Percentiles rank a stretch among this genome's conserved stretches.
Evolutionary conservation across 2,797 vertebrate species (phyloP).

Genomic region (Varecia variegata): DNA sequence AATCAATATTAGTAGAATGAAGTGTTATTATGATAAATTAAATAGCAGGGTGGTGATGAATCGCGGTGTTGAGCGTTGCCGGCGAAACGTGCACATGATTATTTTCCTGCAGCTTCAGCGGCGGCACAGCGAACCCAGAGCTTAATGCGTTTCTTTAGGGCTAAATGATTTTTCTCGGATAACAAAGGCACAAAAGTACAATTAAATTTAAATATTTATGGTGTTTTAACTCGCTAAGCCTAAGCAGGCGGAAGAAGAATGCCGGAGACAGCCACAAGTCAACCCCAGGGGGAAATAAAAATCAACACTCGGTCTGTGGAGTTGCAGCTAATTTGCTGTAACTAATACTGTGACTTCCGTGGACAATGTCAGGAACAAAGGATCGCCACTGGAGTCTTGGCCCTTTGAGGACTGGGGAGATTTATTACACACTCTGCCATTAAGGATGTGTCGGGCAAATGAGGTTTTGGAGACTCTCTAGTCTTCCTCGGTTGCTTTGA

Average conservation of each 20-base stretch:
- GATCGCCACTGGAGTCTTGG: background rate
- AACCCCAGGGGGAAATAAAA: background rate
- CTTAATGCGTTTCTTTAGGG: background rate
- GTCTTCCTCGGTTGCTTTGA: background rate
- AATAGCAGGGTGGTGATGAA: background rate
- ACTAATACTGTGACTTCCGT: background rate
- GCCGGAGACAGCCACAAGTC: background rate
- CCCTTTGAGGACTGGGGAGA: background rate
- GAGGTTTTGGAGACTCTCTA: background rate
- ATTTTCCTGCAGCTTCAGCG: too few species aligned
- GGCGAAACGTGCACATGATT: fast-evolving
- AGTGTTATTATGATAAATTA: background rate
- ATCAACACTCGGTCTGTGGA: background rate
- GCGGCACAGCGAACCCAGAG: background rate
- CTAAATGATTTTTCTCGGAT: background rate
- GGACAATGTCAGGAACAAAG: background rate
- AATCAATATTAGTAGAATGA: background rate
- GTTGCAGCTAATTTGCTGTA: background rate
- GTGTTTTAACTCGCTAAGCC: background rate
- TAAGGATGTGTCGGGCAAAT: background rate
- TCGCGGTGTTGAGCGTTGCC: fast-evolving
- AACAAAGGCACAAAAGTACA: background rate
- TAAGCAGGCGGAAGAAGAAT: background rate
- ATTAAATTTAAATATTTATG: background rate
- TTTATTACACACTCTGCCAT: fast-evolving